Base-by-base conservation (phyloP, 2,113 vertebrate genomes). In the Egretta garzetta region DNA sequence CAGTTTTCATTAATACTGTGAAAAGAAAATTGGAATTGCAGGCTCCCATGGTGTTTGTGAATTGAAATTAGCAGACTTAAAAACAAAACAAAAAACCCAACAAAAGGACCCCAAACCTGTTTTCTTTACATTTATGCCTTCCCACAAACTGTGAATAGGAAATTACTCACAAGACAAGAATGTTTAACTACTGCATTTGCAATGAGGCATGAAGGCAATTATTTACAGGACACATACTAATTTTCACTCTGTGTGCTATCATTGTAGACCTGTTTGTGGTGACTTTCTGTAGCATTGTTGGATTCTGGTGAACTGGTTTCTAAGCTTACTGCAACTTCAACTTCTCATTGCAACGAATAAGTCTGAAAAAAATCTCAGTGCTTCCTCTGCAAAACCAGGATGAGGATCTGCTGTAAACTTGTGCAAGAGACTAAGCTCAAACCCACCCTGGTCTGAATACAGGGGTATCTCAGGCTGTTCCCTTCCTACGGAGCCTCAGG, bases 1-100 rank as follows among this genome's bases (percentile, higher is more conserved):
- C 71, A 90, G 75, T 98, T 97, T 97, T 98, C 96, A 97, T 98
- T 97, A 98, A 97, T 96, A 93, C 91, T 96, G 96, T 96, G 93
- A 98, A 98, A 98, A 98, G 97, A 98, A 98, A 98, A 98, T 97
- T 98, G 97, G 94, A 98, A 97, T 56, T 96, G 90, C 83, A 92
- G 93, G 30, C 82, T 97, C 97, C 97, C 59, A 71, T n/a, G 49
- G 98, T 95, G 98, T 95, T 94, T 26, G 75, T 92, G 97, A 98
- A 98, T 98, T 98, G 97, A 98, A 98, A 98, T 97, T 98, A 98
- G 84, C 71, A 83, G 45, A 85, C 45, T 84, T 73, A 72, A 96
- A 92, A 95, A 67, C 84, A 95, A 96, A 90, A 80, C 37, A 80
- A 80, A 95, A 92, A 75, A 52, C 3, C 4, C 15, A 88, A 90